Conservation (phyloP, 2,797 vertebrate genomes). For the Poeciliopsis gracilis region DNA sequence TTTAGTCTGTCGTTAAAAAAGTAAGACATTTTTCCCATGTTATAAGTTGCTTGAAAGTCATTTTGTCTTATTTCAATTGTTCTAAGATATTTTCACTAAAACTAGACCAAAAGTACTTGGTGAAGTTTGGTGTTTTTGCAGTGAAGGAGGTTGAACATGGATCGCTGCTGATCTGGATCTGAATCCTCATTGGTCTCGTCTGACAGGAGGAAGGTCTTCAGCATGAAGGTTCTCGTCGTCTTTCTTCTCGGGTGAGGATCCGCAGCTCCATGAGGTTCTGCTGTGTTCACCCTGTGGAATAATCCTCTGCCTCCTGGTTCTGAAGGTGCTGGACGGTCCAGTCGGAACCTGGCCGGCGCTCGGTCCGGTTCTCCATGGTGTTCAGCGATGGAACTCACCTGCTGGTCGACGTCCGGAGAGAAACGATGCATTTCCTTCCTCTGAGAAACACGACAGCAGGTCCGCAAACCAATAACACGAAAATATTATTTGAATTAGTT, state of each 20-base stretch:
- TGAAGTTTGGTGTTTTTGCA: too few relatives aligned
- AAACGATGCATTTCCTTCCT: background rate
- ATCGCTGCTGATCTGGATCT: background rate
- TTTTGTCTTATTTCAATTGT: too few relatives aligned
- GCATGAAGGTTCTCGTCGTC: conserved; percentile 38
- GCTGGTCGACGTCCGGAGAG: conserved; percentile 25
- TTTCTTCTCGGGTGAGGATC: conserved; percentile 47
- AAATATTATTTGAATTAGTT: too few relatives aligned
- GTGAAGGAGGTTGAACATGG: too few relatives aligned
- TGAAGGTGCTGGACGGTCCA: conserved; percentile 26
- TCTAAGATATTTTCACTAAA: too few relatives aligned
- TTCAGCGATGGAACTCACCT: conserved; percentile 52
- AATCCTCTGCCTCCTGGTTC: background rate
- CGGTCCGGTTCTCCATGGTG: background rate
- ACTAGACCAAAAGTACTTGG: too few relatives aligned
- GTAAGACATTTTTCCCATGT: too few relatives aligned
- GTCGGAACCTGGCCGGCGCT: background rate
- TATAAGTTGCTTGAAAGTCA: too few relatives aligned
- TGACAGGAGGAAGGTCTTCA: background rate
- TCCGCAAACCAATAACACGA: background rate
- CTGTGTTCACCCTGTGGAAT: background rate
- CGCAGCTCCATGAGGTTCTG: background rate
- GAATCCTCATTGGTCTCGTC: background rate
- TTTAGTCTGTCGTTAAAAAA: too few relatives aligned
- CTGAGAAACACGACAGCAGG: background rate